Conservation (phyloP, 2,797 vertebrate genomes). For the Pangasius krempfi region DNA sequence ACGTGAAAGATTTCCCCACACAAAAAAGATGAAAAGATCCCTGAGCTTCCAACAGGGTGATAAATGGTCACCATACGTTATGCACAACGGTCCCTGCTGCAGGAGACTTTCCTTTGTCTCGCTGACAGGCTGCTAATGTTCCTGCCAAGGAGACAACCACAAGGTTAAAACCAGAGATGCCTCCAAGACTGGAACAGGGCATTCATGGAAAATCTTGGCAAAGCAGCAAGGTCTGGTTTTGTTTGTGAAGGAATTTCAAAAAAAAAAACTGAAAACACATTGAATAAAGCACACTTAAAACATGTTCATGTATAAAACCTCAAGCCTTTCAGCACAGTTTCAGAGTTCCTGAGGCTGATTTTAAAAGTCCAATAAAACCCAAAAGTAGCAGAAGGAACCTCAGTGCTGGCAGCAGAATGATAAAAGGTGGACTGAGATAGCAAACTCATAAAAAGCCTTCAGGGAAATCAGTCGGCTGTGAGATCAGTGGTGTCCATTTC, state of each 20-base stretch:
- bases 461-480: slow-evolving; percentile 43
- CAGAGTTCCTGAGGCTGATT: slow-evolving; percentile 5
- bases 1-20: slow-evolving; percentile 55
- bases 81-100: slow-evolving; percentile 67
- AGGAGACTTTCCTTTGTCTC: slow-evolving; percentile 67
- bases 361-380: slow-evolving; percentile 16
- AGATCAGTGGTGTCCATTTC: slow-evolving; percentile 29
- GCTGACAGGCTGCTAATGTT: slow-evolving; percentile 54
- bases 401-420: slow-evolving; percentile 14
- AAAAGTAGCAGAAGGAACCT: slow-evolving; percentile 9
- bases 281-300: not conserved
- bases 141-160: slow-evolving; percentile 43
- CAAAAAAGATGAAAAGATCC: slow-evolving; percentile 62
- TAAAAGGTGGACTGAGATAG: slow-evolving; percentile 18
- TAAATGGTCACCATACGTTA: slow-evolving; percentile 73
- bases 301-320: not conserved
- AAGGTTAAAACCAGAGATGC: slow-evolving; percentile 51
- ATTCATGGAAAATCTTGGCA: slow-evolving; percentile 31
- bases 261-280: not conserved
- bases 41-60: slow-evolving; percentile 69
- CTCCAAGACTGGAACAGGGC: slow-evolving; percentile 29
- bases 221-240: not conserved
- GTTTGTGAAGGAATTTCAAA: not conserved
- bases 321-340: not conserved
- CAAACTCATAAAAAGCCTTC: slow-evolving; percentile 40